phyloP scores from a whole-genome alignment of 2,888 invertebrate species.

The Macroteleia sp. region DNA sequence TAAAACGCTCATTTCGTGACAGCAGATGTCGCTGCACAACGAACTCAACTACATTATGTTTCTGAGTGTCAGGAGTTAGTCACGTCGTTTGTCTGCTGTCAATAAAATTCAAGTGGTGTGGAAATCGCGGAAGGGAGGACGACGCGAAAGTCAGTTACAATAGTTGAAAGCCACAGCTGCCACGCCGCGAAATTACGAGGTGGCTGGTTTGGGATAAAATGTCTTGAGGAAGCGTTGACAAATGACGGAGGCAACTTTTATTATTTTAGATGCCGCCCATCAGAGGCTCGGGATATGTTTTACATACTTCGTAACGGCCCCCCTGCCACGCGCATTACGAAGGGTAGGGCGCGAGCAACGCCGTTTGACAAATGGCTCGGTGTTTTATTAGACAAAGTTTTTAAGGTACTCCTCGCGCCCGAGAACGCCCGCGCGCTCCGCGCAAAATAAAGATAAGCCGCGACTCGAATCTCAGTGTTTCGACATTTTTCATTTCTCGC shows the following conservation, averaged over 20 bases:
- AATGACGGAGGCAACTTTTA: conserved; percentile 83
- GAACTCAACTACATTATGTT: conserved; percentile 30
- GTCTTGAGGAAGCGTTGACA: conserved; percentile 79
- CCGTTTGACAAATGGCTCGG: conserved; percentile 80
- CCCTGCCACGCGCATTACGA: conserved; percentile 56
- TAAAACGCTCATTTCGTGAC: conserved; percentile 3
- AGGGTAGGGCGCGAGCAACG: conserved; percentile 56
- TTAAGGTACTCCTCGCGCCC: conserved; percentile 73
- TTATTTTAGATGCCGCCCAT: conserved; percentile 83
- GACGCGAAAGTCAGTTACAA: conserved; percentile 54
- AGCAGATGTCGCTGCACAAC: conserved; percentile 20
- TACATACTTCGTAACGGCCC: conserved; percentile 78
- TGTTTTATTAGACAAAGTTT: conserved; percentile 81
- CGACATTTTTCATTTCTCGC: conserved; percentile 61
- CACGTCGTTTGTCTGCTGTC: conserved; percentile 54
- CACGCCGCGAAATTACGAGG: conserved; percentile 71
- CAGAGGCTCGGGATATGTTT: conserved; percentile 77
- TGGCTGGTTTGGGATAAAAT: conserved; percentile 43
- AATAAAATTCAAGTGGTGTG: conserved; percentile 52
- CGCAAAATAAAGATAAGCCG: conserved; percentile 78
- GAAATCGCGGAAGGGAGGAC: conserved; percentile 17
- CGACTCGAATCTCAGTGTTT: conserved; percentile 58
- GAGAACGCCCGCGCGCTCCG: conserved; percentile 14
- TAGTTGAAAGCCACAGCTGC: conserved; percentile 70
- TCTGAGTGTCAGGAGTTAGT: conserved; percentile 28